Base-by-base conservation (phyloP, 2,888 invertebrate species). In the Agapostemon virescens region DNA sequence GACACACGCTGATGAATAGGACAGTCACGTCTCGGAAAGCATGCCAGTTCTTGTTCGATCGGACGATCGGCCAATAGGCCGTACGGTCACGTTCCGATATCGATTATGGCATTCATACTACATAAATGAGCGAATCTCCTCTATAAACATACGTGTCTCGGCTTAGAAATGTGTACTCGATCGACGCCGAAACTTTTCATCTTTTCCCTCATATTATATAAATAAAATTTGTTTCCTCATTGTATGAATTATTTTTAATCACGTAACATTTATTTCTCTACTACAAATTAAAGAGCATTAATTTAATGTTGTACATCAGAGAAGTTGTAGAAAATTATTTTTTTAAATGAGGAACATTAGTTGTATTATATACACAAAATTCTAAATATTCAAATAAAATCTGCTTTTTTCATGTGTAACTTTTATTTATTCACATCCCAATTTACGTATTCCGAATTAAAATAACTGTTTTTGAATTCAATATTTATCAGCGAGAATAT, bases 1-100 rank as follows among this genome's bases (percentile, higher is more conserved):
- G 49, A 63, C 73, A 55, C 72, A 38, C 72, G n/a, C 69, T 71
- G 81, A 83, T 77, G 63, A 78, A 77, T 70, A 78, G 73, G 79
- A 40, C 58, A 52, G 86, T 85, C 84, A 86, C 83, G 86, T 81
- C 67, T 58, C 70, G 73, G 49, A 58, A 75, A 71, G 63, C 85
- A 82, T 78, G 85, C 78, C 76, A 63, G 63, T 23, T 61, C 52
- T 52, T 70, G 64, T 64, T 40, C 52, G 73, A 64, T 69, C 33
- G 63, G 45, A 71, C 36, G 26, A 23, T 49, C 66, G 66, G 30
- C 33, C 58, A 15, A 75, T 33, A 17, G 38, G 42, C 20, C 58
- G 61, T 40, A 52, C 58, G 26, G 11, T 49, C 49, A 36, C n/a
- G 4, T 26, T 20, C 33, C 61, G 61, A 26, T 55, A 63, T 63